phyloP scores from a whole-genome alignment of 2,113 vertebrate species.

The Calidris pugnax region DNA sequence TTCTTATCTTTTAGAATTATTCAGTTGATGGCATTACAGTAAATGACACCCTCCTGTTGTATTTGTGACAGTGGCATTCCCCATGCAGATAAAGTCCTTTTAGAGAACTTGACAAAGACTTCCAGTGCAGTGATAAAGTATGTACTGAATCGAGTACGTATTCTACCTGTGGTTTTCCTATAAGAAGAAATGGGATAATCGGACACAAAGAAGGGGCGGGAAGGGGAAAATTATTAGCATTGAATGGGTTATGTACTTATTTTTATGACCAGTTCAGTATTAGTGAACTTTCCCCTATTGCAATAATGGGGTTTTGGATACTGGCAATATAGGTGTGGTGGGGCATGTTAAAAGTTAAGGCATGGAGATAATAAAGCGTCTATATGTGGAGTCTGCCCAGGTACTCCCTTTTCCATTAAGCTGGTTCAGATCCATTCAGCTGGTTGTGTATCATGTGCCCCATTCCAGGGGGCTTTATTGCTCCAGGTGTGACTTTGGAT shows the following conservation, averaged over 20 bases:
- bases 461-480: neutral
- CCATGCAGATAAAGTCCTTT: neutral
- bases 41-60: neutral
- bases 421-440: neutral
- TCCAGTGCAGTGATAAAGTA: neutral
- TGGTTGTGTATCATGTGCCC: neutral
- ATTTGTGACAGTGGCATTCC: neutral
- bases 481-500: neutral
- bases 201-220: neutral
- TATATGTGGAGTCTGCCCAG: neutral
- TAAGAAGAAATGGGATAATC: neutral
- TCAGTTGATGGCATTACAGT: neutral
- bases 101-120: neutral
- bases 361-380: neutral
- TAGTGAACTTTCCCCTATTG: neutral
- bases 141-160: rapidly evolving
- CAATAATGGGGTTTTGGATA: neutral
- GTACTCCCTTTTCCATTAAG: neutral
- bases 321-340: neutral
- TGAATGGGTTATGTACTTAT: neutral
- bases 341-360: neutral
- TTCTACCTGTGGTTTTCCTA: neutral
- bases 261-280: neutral
- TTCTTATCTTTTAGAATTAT: neutral
- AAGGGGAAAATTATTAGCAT: neutral